Conservation (phyloP, 2,797 vertebrate species). For the Enteromius unitaeniatus region DNA sequence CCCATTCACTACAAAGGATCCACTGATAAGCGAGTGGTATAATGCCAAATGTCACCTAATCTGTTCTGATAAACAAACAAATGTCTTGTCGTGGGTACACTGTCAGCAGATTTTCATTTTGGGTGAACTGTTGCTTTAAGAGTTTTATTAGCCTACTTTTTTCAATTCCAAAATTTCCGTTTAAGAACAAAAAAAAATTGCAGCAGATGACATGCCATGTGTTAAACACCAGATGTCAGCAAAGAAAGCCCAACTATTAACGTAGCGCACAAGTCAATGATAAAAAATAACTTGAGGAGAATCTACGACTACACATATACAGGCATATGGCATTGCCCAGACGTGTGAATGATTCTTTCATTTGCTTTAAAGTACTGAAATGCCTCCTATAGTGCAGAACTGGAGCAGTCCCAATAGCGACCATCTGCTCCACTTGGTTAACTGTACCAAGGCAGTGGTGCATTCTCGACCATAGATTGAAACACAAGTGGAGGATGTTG, state of each 20-base stretch:
- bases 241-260: not conserved
- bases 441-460: slow-evolving; percentile 22
- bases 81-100: not conserved
- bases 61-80: not conserved
- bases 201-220: not conserved
- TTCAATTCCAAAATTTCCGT: not conserved
- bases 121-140: not conserved
- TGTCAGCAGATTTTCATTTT: not conserved
- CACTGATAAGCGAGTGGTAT: not conserved
- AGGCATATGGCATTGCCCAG: not conserved
- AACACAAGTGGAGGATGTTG: slow-evolving; percentile 53
- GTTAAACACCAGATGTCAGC: slow-evolving; percentile 68
- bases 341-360: not conserved
- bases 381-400: not conserved
- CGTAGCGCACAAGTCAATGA: not conserved
- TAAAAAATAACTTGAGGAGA: not conserved
- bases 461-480: slow-evolving; percentile 25
- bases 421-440: slow-evolving; percentile 27
- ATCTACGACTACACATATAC: not conserved
- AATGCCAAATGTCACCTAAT: not conserved
- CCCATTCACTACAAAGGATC: not conserved
- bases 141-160: not conserved
- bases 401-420: not conserved
- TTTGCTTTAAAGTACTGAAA: not conserved
- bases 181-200: not conserved